Evolutionary conservation across 2,888 invertebrate genomes (phyloP), one percentile per base, ranked within the genome.

Genomic region (Drosophila pegasa): DNA sequence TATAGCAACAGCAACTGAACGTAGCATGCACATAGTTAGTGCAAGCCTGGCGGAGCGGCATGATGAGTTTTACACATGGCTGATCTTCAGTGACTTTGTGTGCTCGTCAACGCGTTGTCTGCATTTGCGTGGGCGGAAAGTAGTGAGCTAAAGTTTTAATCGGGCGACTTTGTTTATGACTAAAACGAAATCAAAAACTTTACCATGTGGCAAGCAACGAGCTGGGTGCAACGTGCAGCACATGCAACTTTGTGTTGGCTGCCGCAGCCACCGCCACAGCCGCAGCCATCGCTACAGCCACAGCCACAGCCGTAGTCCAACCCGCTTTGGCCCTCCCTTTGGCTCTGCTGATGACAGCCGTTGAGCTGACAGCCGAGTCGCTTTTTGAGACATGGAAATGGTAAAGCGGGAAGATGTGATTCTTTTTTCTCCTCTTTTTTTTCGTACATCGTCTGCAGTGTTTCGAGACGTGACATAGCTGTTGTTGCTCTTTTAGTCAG

Each of bases 141-240:
- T 56, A 59, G 50, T 51, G 58, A 63, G 80, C 60, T 62, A 71
- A 78, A 78, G 63, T 80, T 79, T 80, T 78, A 79, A 74, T 78
- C 78, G 75, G 66, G 59, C 66, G 70, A 68, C 71, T 79, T 78
- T 78, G 79, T 77, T 51, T 77, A 73, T 73, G 78, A 80, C 70
- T 61, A 63, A 70, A 80, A 80, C 74, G 80, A 78, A 78, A 80
- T 78, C 74, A 78, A 65, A 78, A 78, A 77, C 56, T 80, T 80
- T 67, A 58, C 59, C 80, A 70, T 72, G 80, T 79, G 71, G 67
- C 41, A 66, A 76, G 75, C 77, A 63, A 35, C 59, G 54, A 58
- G 73, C 61, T 35, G 62, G 61, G 48, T 69, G 69, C 75, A 74
- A 63, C 76, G 71, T 76, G 78, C 69, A 29, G 54, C 80, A 78